Percentiles rank a stretch among this genome's conserved stretches.
Evolutionary conservation across 2,888 invertebrate genomes (phyloP).

Genomic region (Xanthia togata): DNA sequence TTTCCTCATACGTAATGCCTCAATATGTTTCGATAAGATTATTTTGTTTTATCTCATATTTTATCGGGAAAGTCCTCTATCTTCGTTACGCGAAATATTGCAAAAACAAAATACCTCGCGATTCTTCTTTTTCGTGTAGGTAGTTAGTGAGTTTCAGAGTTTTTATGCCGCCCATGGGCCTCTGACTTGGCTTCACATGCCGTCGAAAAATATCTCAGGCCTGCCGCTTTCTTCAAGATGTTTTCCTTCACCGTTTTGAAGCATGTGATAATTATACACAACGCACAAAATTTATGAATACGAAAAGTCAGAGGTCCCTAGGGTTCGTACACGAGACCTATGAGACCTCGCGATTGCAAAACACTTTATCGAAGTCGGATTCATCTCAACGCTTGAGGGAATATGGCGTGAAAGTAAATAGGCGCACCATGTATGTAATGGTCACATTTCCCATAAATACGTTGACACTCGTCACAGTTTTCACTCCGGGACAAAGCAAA

Average conservation of each 20-base stretch:
- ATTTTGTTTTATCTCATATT: conserved; percentile 29
- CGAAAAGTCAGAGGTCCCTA: too few species aligned
- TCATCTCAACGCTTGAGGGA: conserved; percentile 57
- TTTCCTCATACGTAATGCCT: conserved; percentile 42
- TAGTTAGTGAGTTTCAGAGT: too few species aligned
- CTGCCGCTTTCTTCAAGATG: too few species aligned
- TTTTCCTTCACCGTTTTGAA: too few species aligned
- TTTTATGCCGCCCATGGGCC: too few species aligned
- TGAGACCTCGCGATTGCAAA: conserved; percentile 19
- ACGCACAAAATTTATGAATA: too few species aligned
- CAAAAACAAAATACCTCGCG: conserved; percentile 29
- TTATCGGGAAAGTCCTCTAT: conserved; percentile 29
- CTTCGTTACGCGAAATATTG: conserved; percentile 41
- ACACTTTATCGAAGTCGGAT: conserved; percentile 40
- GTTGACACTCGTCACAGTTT: conserved; percentile 60
- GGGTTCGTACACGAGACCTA: too few species aligned
- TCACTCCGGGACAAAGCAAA: conserved; percentile 60
- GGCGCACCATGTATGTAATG: conserved; percentile 52
- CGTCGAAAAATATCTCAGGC: too few species aligned
- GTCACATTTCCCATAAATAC: conserved; percentile 59
- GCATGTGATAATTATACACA: too few species aligned
- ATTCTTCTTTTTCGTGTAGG: conserved; percentile 3
- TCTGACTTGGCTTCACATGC: too few species aligned
- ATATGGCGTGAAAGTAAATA: conserved; percentile 62
- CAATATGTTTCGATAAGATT: conserved; percentile 44